Evolutionary conservation across 2,888 invertebrate species (phyloP).

Genomic region (Hedychridium roseum): DNA sequence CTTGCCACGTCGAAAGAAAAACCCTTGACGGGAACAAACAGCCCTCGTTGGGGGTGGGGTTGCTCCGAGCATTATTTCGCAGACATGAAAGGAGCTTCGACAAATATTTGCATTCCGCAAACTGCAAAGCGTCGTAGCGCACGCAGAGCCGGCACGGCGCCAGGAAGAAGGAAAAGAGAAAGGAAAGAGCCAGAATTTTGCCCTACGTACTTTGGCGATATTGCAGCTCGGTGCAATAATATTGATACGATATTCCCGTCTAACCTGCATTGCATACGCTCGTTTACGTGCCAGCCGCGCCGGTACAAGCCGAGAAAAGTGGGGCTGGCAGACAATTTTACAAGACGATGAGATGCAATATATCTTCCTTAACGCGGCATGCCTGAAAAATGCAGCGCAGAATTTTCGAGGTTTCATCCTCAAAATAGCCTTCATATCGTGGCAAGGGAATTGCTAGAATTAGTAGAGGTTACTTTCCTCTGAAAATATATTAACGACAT

Average conservation of each 20-base stretch:
- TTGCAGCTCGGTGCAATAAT: conserved; percentile 11
- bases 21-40: conserved; percentile 28
- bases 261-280: neutral
- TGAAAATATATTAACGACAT: too few relatives aligned
- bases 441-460: too few relatives aligned
- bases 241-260: conserved; percentile 11
- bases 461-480: too few relatives aligned
- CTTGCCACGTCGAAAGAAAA: conserved; percentile 22
- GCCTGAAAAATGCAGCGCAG: too few relatives aligned
- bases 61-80: conserved; percentile 32
- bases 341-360: too few relatives aligned
- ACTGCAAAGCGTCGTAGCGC: conserved; percentile 31
- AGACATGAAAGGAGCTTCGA: conserved; percentile 38
- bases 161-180: neutral
- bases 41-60: conserved; percentile 12
- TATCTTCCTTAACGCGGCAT: too few relatives aligned
- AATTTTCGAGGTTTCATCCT: too few relatives aligned
- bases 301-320: too few relatives aligned
- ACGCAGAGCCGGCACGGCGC: neutral
- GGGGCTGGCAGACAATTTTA: too few relatives aligned
- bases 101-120: conserved; percentile 39
- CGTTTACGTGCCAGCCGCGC: too few relatives aligned
- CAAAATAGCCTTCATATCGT: too few relatives aligned
- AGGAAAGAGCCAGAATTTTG: conserved; percentile 8
- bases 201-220: conserved; percentile 7